Evolutionary conservation across 2,888 invertebrate species (phyloP), one percentile per base, ranked within the genome.

Genomic region (Crepidodera aurea): DNA sequence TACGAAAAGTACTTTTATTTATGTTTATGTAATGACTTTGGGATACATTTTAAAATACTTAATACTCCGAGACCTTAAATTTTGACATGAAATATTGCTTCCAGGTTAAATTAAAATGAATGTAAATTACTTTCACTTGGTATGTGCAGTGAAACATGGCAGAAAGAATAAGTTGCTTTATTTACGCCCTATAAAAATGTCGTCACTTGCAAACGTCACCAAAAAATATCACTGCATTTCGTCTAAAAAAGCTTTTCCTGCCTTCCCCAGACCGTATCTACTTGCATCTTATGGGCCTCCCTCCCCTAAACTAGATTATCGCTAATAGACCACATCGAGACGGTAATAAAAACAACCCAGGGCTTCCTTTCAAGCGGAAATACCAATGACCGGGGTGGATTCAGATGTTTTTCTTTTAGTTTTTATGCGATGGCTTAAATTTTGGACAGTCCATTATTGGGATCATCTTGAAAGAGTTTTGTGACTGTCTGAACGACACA

Each of bases 291-390:
- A n/a, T n/a, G n/a, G n/a, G n/a, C n/a, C n/a, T n/a, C 44, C 53
- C 27, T 39, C 60, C 60, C 64, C 40, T 42, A 60, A 55, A 67
- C 57, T 57, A 55, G 62, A 62, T 65, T 65, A 62, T 19, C 55
- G 64, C 62, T 66, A 66, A 66, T 64, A 64, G 62, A 66, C 55
- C 63, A 56, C 57, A 57, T 61, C 66, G 51, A 34, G 61, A 54
- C 44, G 48, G 64, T 57, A 64, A 60, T 65, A 65, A 65, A 66
- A 67, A 62, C 62, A 60, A 54, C 62, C 66, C 66, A 46, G 54
- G 44, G 53, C 62, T 61, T 62, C 39, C 64, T 18, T 34, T 51
- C 46, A 19, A 50, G 54, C 60, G 60, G 37, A 40, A 50, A 62
- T 62, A 62, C 51, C 64, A 62, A 67, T 58, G 60, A 46, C 62